Evolutionary conservation across 2,797 vertebrate species (phyloP).

Genomic region (Leuciscus waleckii): DNA sequence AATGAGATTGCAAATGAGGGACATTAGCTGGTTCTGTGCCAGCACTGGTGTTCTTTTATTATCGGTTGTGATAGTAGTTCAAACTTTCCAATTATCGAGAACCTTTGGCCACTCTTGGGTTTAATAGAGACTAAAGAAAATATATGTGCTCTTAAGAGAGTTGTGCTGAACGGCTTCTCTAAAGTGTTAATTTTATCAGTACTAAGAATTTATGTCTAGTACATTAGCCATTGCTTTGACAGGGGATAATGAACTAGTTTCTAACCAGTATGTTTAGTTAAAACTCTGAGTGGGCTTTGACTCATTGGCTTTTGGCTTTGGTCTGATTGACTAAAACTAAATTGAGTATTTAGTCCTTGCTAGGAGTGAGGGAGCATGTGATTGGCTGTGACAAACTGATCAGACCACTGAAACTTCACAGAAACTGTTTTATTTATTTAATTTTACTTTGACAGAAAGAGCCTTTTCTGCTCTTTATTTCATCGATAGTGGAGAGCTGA

Average conservation of each 20-base stretch:
- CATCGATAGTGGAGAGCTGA: neutral
- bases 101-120: constrained; percentile 61
- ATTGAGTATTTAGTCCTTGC: neutral
- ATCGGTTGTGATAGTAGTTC: constrained; percentile 69
- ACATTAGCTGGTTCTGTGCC: constrained; percentile 77
- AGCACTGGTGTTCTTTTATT: constrained; percentile 77
- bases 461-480: neutral
- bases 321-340: constrained; percentile 9
- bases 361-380: neutral
- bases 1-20: constrained; percentile 86
- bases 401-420: neutral
- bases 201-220: constrained; percentile 23
- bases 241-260: constrained; percentile 18
- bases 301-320: neutral
- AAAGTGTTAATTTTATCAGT: constrained; percentile 39
- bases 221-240: neutral
- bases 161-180: constrained; percentile 22
- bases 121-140: constrained; percentile 48
- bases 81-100: constrained; percentile 67
- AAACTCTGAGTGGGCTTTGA: constrained; percentile 14
- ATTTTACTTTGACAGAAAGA: neutral
- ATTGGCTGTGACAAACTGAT: neutral
- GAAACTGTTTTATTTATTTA: neutral
- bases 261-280: constrained; percentile 19
- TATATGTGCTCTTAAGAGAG: constrained; percentile 47